Evolutionary conservation across 2,888 invertebrate species (phyloP).

Genomic region (Lasioglossum vierecki): DNA sequence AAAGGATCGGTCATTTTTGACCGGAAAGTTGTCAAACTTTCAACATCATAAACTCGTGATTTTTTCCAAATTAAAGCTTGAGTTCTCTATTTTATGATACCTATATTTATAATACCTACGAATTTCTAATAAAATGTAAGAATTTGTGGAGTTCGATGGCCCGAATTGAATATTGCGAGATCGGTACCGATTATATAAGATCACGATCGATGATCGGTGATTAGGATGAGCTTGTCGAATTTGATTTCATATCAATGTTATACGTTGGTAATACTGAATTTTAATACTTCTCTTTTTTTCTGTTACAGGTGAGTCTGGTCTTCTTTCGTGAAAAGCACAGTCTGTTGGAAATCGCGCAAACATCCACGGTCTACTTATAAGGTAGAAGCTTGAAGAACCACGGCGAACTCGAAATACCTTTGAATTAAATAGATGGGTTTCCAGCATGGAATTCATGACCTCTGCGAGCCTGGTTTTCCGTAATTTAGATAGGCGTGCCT

Average conservation of each 20-base stretch:
- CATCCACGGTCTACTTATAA: background rate
- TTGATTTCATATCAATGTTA: background rate
- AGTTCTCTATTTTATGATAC: too few species aligned
- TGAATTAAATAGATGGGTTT: constrained; percentile 53
- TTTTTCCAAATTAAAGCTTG: too few species aligned
- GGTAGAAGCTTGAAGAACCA: background rate
- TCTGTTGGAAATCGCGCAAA: background rate
- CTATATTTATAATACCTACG: too few species aligned
- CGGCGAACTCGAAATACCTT: background rate
- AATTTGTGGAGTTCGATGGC: too few species aligned
- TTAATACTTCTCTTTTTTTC: constrained; percentile 10
- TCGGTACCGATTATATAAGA: background rate
- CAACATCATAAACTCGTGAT: too few species aligned
- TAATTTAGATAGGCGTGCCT: constrained; percentile 18
- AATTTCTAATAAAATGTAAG: too few species aligned
- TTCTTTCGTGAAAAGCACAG: background rate
- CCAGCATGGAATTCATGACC: background rate
- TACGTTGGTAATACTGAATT: background rate
- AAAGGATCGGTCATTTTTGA: too few species aligned
- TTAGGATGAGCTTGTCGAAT: background rate
- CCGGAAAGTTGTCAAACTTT: too few species aligned
- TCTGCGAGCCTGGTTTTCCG: constrained; percentile 17
- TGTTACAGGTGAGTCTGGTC: constrained; percentile 25
- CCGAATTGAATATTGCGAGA: background rate
- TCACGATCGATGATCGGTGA: background rate